Evolutionary conservation across 1,140 invertebrate species (phyloP), one percentile per base, ranked within the genome.

Genomic region (Coelopa frigida): DNA sequence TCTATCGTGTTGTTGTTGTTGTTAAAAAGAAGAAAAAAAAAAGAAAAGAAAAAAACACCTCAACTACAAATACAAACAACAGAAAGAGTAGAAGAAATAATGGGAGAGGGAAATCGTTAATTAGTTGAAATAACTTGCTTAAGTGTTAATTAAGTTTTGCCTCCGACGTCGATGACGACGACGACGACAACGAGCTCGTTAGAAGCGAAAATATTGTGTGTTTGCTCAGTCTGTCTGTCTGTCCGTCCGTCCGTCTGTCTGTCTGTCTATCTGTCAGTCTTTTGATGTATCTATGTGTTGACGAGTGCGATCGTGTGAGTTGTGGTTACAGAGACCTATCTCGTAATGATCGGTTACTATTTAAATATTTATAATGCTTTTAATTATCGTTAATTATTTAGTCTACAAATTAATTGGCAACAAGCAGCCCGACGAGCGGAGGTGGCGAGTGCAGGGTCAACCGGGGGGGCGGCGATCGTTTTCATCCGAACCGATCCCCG

Each of bases 91-190:
- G 27, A 14, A 14, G 14, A 29, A 29, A 29, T 14, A 29, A 10
- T 8, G 8, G 8, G 8, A 29, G 14, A 29, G 27, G 14, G 45
- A 45, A 49, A 38, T 49, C 48, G 48, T 49, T 49, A 49, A 49
- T 49, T 49, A 49, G 48, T 49, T 42, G 48, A 49, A 49, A 48
- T 44, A 49, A 44, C 48, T 49, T 47, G 47, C 43, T 49, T 49
- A 49, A 49, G 48, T 44, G 48, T 49, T 49, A 49, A 49, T 49
- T 49, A 49, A 49, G 48, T 49, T 49, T 49, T 33, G 48, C 45
- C 43, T 42, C 5, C 33, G 20, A 3, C 17, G 10, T 14, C 10
- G 31, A 33, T 33, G 31, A 33, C 17, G 31, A 35, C 20, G 11
- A 43, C 33, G 41, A 32, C 33, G 22, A 32, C 41, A 45, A 45